Evolutionary conservation across 2,888 invertebrate genomes (phyloP).

Genomic region (Drosophila nigritarsus): DNA sequence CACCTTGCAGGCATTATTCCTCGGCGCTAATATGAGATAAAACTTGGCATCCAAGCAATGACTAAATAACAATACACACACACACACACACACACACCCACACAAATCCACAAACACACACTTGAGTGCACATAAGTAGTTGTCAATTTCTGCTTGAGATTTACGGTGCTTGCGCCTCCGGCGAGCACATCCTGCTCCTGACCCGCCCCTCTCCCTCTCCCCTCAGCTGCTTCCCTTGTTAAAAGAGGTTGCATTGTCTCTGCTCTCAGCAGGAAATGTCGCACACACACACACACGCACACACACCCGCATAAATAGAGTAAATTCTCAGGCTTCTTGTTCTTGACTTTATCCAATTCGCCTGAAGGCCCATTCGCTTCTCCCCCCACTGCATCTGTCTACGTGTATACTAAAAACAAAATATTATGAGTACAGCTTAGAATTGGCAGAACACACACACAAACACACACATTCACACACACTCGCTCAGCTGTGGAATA

Average conservation of each 20-base stretch:
- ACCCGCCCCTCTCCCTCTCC: background rate
- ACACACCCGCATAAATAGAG: background rate
- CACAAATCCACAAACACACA: conserved; percentile 8
- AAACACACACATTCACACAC: background rate
- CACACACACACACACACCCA: conserved; percentile 5
- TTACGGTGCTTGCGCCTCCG: conserved; percentile 56
- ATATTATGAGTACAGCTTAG: conserved; percentile 54
- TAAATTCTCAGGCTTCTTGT: conserved; percentile 29
- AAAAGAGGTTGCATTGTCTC: conserved; percentile 63
- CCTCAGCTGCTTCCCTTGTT: conserved; percentile 52
- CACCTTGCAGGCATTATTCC: conserved; percentile 55
- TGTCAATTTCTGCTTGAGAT: conserved; percentile 68
- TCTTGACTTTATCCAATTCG: conserved; percentile 61
- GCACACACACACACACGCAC: conserved; percentile 12
- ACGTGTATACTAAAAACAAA: conserved; percentile 42
- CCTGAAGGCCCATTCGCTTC: conserved; percentile 44
- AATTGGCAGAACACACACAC: conserved; percentile 7
- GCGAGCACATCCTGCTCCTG: conserved; percentile 55
- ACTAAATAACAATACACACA: conserved; percentile 23
- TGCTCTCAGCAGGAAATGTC: conserved; percentile 31
- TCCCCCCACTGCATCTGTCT: conserved; percentile 17
- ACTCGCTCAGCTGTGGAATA: background rate
- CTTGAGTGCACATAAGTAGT: conserved; percentile 61
- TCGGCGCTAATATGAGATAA: conserved; percentile 56
- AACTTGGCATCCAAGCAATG: conserved; percentile 18